Evolutionary conservation across 2,888 invertebrate species (phyloP).

Genomic region (Ectemnius cavifrons): DNA sequence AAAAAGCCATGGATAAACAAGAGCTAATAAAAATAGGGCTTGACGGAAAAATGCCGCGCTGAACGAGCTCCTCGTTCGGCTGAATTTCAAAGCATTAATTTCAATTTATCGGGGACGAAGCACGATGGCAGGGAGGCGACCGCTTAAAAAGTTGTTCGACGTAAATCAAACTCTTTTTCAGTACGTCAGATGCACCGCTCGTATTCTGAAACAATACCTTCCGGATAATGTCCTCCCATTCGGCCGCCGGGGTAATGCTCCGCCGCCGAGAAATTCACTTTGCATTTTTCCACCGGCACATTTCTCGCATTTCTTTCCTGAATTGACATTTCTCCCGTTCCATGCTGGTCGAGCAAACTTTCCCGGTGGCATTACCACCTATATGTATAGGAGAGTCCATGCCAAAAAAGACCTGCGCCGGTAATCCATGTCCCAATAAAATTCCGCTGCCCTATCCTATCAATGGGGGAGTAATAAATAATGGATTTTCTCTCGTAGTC

Average conservation of each 20-base stretch:
- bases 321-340: neutral
- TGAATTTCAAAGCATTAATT: slow-evolving; percentile 40
- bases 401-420: slow-evolving; percentile 25
- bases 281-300: slow-evolving; percentile 21
- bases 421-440: slow-evolving; percentile 52
- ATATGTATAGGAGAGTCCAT: slow-evolving; percentile 1
- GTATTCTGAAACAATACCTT: slow-evolving; percentile 49
- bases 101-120: slow-evolving; percentile 42
- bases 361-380: slow-evolving; percentile 22
- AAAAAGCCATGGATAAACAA: neutral
- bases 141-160: slow-evolving; percentile 43
- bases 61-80: slow-evolving; percentile 16
- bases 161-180: slow-evolving; percentile 48
- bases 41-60: slow-evolving; percentile 22
- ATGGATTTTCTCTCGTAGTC: slow-evolving; percentile 44
- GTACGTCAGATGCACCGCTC: slow-evolving; percentile 26
- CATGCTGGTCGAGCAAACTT: slow-evolving; percentile 22
- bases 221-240: slow-evolving; percentile 32
- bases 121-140: slow-evolving; percentile 22
- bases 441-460: slow-evolving; percentile 22
- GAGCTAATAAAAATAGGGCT: neutral
- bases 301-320: slow-evolving; percentile 11
- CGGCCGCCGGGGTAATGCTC: slow-evolving; percentile 27
- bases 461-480: slow-evolving; percentile 54
- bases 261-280: slow-evolving; percentile 41